Evolutionary conservation across 2,888 invertebrate genomes (phyloP).

Genomic region (Flexamia atlantica): DNA sequence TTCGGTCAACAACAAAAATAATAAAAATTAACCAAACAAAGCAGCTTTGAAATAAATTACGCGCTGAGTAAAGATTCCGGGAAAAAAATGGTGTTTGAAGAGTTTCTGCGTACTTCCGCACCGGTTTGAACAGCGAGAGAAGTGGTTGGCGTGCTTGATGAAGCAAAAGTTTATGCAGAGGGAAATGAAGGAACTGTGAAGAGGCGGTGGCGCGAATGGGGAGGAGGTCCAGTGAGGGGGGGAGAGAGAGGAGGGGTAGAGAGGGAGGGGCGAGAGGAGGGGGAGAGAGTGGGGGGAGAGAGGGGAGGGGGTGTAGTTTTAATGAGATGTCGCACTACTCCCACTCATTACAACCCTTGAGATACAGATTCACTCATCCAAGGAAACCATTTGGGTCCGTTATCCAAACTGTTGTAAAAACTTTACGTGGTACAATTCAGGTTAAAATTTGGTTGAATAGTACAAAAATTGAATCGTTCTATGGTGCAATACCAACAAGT

Average conservation of each 20-base stretch:
- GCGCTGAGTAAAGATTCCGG: too few species aligned
- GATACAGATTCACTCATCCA: slow-evolving; percentile 24
- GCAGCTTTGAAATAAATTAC: too few species aligned
- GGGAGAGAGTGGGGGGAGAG: not conserved
- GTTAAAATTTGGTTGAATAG: too few species aligned
- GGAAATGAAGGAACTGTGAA: slow-evolving; percentile 17
- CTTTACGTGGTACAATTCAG: too few species aligned
- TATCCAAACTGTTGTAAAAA: not conserved
- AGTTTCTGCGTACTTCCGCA: too few species aligned
- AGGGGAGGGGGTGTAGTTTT: slow-evolving; percentile 24
- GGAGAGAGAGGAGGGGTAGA: slow-evolving; percentile 11
- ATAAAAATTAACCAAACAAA: too few species aligned
- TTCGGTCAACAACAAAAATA: too few species aligned
- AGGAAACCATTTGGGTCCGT: slow-evolving; percentile 7
- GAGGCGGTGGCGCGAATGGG: not conserved
- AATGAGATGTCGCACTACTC: slow-evolving; percentile 27
- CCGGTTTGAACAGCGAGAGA: not conserved
- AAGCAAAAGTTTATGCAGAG: not conserved
- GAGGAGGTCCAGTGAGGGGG: not conserved
- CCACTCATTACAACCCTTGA: slow-evolving; percentile 10
- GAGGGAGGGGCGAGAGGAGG: not conserved
- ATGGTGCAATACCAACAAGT: too few species aligned
- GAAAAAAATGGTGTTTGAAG: too few species aligned
- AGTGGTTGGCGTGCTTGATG: not conserved
- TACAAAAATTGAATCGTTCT: too few species aligned